These are phyloP conservation scores for Ylistrum balloti DNA, from an alignment of 1,140 invertebrate species.

Conservation along the genomic window DNA sequence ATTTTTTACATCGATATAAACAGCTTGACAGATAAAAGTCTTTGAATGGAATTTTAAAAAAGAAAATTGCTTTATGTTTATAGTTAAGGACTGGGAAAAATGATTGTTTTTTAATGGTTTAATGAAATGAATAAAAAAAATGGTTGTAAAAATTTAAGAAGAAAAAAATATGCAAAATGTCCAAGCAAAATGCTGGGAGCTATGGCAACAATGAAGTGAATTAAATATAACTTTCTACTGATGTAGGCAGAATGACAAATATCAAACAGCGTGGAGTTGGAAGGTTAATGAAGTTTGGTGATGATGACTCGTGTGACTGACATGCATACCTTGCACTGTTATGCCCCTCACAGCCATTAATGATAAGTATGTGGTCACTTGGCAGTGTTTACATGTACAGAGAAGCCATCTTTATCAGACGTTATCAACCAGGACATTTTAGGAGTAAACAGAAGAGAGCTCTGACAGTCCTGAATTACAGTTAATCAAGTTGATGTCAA, in stretches of 20 bases:
- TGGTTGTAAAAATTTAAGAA: neutral
- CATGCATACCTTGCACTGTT: neutral
- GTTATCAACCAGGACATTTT: neutral
- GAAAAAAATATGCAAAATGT: neutral
- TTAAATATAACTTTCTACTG: neutral
- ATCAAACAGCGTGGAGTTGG: neutral
- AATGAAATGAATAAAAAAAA: neutral
- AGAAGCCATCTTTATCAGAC: neutral
- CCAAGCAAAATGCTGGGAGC: neutral
- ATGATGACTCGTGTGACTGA: neutral
- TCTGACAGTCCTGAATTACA: too few species aligned
- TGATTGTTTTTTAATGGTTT: neutral
- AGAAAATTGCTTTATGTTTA: too few species aligned
- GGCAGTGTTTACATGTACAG: neutral
- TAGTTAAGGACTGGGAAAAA: too few species aligned
- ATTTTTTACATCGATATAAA: too few species aligned
- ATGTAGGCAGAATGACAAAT: too few species aligned
- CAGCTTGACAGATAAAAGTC: neutral
- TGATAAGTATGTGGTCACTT: neutral
- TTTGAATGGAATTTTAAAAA: neutral
- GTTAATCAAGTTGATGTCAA: conserved; percentile 11
- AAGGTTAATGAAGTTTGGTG: neutral
- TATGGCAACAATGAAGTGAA: neutral
- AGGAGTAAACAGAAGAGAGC: neutral
- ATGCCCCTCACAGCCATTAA: conserved; percentile 2